Base-by-base conservation (phyloP, 1,140 invertebrate genomes). In the Eciton burchellii region DNA sequence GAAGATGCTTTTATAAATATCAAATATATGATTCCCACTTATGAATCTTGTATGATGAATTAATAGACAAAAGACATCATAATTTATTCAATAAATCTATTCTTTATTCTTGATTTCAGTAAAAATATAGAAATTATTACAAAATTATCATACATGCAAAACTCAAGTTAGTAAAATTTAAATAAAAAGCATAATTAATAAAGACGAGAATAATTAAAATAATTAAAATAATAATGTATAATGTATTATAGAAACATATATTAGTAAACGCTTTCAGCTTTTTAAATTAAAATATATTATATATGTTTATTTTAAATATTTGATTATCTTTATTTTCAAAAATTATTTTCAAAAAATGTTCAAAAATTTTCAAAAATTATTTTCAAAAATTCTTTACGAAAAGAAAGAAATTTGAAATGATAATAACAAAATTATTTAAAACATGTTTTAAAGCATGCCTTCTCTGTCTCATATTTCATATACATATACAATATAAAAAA, bases 11-110 rank as follows among this genome's bases (percentile, higher is more conserved):
- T 98, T 91, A 98, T 99, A 87, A 99, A 99, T 92, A 99, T 99
- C 88, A 99, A 99, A 94, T 99, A 99, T 91, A 98, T 99, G 96
- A 96, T 99, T 77, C 98, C 98, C 0, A 99, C 98, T 5, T 99
- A 99, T 89, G 98, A 99, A 92, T 99, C 98, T n/a, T 98, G 97
- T 91, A 95, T 98, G 88, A 94, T 96, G 84, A 97, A 97, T 84
- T 85, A 76, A 88, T 57, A 82, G n/a, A 26, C 1, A 43, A 12
- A 21, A 66, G 2, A 66, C 21, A 54, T 1, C n/a, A 6, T 29
- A 41, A 77, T 43, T 1, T 2, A 26, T 3, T 11, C 14, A 70
- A 57, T 8, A 68, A 6, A 77, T 79, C 29, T 77, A 77, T 54
- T 43, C 12, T 35, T 52, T 76, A 65, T 76, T 76, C 9, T 62